phyloP scores from a whole-genome alignment of 2,888 invertebrate genomes.

The Opisthograptis luteolata region DNA sequence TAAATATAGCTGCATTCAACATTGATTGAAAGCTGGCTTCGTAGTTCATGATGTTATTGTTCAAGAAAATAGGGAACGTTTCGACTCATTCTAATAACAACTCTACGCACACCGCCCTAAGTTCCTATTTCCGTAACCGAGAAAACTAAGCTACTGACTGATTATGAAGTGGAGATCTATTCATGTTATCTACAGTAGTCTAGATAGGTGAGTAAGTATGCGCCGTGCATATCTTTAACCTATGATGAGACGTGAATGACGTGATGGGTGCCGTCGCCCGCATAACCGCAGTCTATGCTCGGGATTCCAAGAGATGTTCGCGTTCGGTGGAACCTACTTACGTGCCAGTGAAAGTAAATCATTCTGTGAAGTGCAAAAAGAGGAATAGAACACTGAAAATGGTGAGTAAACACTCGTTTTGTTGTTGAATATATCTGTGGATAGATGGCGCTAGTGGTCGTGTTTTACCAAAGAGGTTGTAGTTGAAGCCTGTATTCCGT shows the following conservation, averaged over 20 bases:
- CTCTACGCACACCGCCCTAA: not conserved
- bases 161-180: constrained; percentile 10
- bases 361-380: constrained; percentile 43
- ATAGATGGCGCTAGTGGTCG: constrained; percentile 27
- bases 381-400: constrained; percentile 46
- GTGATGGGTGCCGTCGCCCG: constrained; percentile 56
- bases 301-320: constrained; percentile 55
- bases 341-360: constrained; percentile 44
- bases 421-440: constrained; percentile 7
- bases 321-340: constrained; percentile 32
- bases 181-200: constrained; percentile 17
- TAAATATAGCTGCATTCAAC: too few species aligned
- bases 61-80: constrained; percentile 19
- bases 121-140: constrained; percentile 12
- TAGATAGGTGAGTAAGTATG: not conserved
- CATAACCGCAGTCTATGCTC: constrained; percentile 60
- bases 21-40: too few species aligned
- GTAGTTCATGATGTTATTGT: constrained; percentile 27
- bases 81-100: constrained; percentile 8
- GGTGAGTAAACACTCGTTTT: constrained; percentile 54
- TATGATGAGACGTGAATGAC: constrained; percentile 1
- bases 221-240: constrained; percentile 1
- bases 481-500: not conserved
- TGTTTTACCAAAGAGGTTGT: not conserved
- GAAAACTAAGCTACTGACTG: constrained; percentile 3